phyloP scores from a whole-genome alignment of 2,888 invertebrate genomes.

The Strigamia transsilvanica region DNA sequence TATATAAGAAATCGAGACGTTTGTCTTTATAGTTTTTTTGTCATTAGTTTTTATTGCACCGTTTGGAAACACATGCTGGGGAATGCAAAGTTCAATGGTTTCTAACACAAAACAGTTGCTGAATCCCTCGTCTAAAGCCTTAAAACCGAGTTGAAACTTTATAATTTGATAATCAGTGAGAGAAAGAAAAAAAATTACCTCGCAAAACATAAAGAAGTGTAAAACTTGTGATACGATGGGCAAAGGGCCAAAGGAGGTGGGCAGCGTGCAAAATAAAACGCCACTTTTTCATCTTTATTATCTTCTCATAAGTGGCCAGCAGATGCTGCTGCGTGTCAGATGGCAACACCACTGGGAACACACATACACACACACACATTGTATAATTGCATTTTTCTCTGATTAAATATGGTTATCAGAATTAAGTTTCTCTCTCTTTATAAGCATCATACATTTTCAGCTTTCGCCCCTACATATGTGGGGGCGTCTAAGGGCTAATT shows the following conservation, averaged over 20 bases:
- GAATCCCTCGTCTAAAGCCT: background rate
- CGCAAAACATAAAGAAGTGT: slow-evolving; percentile 30
- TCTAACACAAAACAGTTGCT: too few relatives aligned
- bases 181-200: background rate
- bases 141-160: slow-evolving; percentile 9
- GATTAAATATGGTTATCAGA: slow-evolving; percentile 51
- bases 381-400: slow-evolving; percentile 50
- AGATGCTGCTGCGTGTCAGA: slow-evolving; percentile 30
- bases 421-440: slow-evolving; percentile 52
- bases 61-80: too few relatives aligned
- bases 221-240: slow-evolving; percentile 17
- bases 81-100: too few relatives aligned
- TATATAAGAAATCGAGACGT: too few relatives aligned
- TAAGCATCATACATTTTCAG: slow-evolving; percentile 33
- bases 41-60: too few relatives aligned
- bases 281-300: slow-evolving; percentile 30
- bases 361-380: slow-evolving; percentile 18
- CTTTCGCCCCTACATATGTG: slow-evolving; percentile 15
- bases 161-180: slow-evolving; percentile 16
- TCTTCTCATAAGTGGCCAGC: slow-evolving; percentile 30
- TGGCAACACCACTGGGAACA: slow-evolving; percentile 30
- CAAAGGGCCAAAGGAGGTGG: slow-evolving; percentile 30
- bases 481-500: slow-evolving; percentile 40
- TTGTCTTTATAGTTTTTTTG: too few relatives aligned
- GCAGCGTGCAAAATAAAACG: slow-evolving; percentile 30